Evolutionary conservation across 2,888 invertebrate genomes (phyloP).

Genomic region (Macrosiphum euphorbiae): DNA sequence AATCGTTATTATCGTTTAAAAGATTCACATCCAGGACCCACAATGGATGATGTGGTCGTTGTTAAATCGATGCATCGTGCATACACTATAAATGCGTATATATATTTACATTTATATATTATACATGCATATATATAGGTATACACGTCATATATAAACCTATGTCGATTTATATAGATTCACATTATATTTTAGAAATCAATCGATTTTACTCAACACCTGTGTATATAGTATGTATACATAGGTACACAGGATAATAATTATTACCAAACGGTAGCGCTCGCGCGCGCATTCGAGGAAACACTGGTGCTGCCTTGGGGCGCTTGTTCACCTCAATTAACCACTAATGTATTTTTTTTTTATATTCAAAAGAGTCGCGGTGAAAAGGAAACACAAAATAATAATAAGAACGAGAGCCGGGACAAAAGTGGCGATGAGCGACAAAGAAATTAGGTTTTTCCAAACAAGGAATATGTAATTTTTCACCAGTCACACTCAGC

Average conservation of each 20-base stretch:
- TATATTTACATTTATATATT: background rate
- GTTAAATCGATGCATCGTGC: background rate
- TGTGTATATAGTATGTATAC: background rate
- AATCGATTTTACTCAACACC: background rate
- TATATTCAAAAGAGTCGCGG: constrained; percentile 18
- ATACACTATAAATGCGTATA: no score
- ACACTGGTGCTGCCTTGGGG: constrained; percentile 17
- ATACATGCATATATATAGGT: background rate
- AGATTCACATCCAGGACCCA: background rate
- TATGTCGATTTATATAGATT: background rate
- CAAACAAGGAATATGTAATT: constrained; percentile 60
- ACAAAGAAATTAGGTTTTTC: constrained; percentile 54
- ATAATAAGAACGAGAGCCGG: background rate
- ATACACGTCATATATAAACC: background rate
- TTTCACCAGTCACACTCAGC: constrained; percentile 40
- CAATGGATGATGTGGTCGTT: background rate
- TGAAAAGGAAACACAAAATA: constrained; percentile 35
- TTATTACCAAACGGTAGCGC: constrained; percentile 38
- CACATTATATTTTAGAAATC: constrained; percentile 5
- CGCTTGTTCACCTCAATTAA: constrained; percentile 62
- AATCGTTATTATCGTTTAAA: background rate
- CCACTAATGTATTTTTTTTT: constrained; percentile 38
- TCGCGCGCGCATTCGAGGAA: background rate
- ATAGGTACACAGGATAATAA: constrained; percentile 6
- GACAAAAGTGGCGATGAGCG: constrained; percentile 45